These are phyloP conservation scores for Ctenoplectra terminalis DNA, from an alignment of 1,140 invertebrate species.

Conservation along the genomic window DNA sequence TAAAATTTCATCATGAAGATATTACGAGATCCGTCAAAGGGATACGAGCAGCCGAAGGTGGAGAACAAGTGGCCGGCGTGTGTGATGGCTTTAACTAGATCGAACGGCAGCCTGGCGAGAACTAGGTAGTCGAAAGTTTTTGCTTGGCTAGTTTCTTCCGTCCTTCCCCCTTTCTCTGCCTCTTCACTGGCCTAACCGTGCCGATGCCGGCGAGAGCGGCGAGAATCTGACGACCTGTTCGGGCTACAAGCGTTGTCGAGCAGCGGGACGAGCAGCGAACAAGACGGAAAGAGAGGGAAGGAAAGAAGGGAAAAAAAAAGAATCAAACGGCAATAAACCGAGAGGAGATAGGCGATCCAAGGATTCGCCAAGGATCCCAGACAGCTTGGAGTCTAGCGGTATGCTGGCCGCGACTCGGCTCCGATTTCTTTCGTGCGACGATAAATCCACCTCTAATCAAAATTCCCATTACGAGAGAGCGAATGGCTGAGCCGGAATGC, in stretches of 20 bases:
- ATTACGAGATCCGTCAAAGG: too few species aligned
- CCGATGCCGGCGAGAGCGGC: slow-evolving; percentile 66
- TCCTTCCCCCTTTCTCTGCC: slow-evolving; percentile 43
- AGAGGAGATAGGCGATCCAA: slow-evolving; percentile 72
- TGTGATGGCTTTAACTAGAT: slow-evolving; percentile 64
- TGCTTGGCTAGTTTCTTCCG: slow-evolving; percentile 55
- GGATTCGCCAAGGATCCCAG: slow-evolving; percentile 76
- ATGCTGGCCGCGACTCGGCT: slow-evolving; percentile 53
- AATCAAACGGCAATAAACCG: slow-evolving; percentile 73
- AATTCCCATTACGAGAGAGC: slow-evolving; percentile 22
- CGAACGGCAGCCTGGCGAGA: slow-evolving; percentile 60
- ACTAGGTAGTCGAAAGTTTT: slow-evolving; percentile 74
- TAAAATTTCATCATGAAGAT: too few species aligned
- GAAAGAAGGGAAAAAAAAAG: too few species aligned
- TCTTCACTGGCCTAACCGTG: slow-evolving; percentile 43
- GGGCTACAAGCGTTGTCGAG: slow-evolving; percentile 66
- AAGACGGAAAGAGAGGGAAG: slow-evolving; percentile 47
- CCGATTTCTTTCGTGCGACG: slow-evolving; percentile 39
- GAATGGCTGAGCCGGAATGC: not conserved
- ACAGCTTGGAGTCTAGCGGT: slow-evolving; percentile 81
- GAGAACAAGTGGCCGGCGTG: not conserved
- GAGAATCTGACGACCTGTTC: slow-evolving; percentile 66
- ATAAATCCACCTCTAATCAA: slow-evolving; percentile 47
- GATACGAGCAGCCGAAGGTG: too few species aligned
- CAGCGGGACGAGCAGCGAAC: slow-evolving; percentile 21